Conservation (phyloP, 64 coral and sea anemone species). For the Montipora capricornis region DNA sequence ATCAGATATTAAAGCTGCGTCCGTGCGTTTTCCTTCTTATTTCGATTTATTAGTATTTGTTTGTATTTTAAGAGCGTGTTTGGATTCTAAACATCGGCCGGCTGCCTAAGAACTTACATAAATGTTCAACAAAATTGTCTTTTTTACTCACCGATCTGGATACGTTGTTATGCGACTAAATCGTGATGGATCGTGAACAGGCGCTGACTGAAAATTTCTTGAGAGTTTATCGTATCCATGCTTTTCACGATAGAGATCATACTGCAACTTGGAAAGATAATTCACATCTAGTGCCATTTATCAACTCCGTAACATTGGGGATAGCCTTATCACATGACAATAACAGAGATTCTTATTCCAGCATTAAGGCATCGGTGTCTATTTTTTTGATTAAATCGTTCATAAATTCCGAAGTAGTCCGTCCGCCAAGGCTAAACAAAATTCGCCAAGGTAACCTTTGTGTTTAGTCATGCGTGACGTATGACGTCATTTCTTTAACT, state of each 20-base stretch:
- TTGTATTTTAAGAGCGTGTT: too few species aligned
- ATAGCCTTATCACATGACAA: not conserved
- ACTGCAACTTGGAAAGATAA: constrained; percentile 74
- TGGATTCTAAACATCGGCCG: too few species aligned
- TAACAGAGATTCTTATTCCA: not conserved
- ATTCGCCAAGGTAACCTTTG: constrained; percentile 72
- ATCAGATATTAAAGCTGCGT: not conserved
- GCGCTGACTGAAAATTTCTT: constrained; percentile 82
- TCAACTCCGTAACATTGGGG: not conserved
- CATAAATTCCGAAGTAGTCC: not conserved
- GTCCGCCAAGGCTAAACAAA: constrained; percentile 57
- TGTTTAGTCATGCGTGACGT: constrained; percentile 14
- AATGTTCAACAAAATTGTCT: not conserved
- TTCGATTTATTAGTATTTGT: too few species aligned
- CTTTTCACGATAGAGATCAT: constrained; percentile 78
- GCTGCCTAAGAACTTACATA: too few species aligned
- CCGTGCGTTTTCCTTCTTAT: too few species aligned
- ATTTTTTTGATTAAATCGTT: not conserved
- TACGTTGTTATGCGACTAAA: constrained; percentile 76
- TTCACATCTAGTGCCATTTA: constrained; percentile 48
- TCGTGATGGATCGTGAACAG: constrained; percentile 48
- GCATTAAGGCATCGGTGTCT: not conserved
- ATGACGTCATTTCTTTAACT: constrained; percentile 12
- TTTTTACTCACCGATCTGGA: constrained; percentile 75
- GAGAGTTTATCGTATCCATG: constrained; percentile 78